phyloP scores from a whole-genome alignment of 1,140 invertebrate genomes.

The Lasioglossum baleicum region DNA sequence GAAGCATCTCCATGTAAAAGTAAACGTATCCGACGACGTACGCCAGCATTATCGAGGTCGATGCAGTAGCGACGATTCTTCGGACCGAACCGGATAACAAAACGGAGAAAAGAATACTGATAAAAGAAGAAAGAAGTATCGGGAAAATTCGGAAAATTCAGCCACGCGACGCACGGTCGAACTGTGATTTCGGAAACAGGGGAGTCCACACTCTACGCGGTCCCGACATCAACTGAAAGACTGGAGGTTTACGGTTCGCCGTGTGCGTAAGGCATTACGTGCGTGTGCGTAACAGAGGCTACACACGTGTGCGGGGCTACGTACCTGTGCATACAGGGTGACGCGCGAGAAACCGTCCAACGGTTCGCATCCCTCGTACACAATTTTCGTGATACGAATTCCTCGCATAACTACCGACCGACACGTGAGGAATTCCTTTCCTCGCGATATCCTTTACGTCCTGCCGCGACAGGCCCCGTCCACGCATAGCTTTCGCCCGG shows the following conservation, averaged over 20 bases:
- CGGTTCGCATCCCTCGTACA: neutral
- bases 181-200: slow-evolving; percentile 43
- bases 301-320: slow-evolving; percentile 44
- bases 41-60: slow-evolving; percentile 66
- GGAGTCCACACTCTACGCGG: slow-evolving; percentile 60
- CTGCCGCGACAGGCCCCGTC: too few species aligned
- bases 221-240: slow-evolving; percentile 66
- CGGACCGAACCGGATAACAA: too few species aligned
- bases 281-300: slow-evolving; percentile 45
- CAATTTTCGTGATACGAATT: slow-evolving; percentile 17
- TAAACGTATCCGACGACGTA: slow-evolving; percentile 72
- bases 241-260: slow-evolving; percentile 47
- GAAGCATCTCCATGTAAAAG: slow-evolving; percentile 69
- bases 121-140: neutral
- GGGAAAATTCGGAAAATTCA: neutral
- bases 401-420: slow-evolving; percentile 8
- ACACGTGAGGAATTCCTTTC: slow-evolving; percentile 20
- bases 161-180: slow-evolving; percentile 8
- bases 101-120: too few species aligned
- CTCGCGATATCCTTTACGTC: neutral
- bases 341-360: slow-evolving; percentile 4
- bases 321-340: slow-evolving; percentile 64
- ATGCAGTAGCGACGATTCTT: neutral
- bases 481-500: too few species aligned
- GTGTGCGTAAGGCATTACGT: slow-evolving; percentile 56